phyloP scores from a whole-genome alignment of 1,140 invertebrate genomes.

The Helicoverpa zea region DNA sequence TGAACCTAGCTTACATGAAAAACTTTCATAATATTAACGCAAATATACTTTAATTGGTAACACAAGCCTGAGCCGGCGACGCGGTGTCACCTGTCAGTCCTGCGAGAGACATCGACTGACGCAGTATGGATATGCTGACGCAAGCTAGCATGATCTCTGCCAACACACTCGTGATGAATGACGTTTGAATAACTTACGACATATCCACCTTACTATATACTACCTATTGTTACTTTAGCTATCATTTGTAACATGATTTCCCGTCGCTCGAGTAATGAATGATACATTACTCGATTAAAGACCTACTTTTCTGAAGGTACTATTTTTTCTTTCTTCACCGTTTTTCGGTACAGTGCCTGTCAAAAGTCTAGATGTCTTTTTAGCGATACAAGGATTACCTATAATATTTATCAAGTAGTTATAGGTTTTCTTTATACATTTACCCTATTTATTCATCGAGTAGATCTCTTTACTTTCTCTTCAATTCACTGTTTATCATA shows the following conservation, averaged over 20 bases:
- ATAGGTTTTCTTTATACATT: not conserved
- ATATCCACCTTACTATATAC: not conserved
- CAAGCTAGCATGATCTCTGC: not conserved
- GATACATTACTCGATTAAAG: slow-evolving; percentile 2
- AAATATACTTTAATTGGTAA: not conserved
- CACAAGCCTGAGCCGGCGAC: not conserved
- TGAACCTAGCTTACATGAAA: not conserved
- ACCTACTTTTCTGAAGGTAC: not conserved
- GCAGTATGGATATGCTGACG: not conserved
- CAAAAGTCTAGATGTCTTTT: not conserved
- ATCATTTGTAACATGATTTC: slow-evolving; percentile 5
- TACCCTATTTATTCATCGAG: not conserved
- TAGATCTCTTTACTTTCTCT: not conserved
- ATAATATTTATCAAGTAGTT: too few species aligned
- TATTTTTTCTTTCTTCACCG: not conserved
- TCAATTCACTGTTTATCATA: not conserved
- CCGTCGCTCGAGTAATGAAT: not conserved
- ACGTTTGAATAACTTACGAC: slow-evolving; percentile 6
- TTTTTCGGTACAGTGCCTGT: not conserved
- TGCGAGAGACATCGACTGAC: not conserved
- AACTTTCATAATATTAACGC: not conserved
- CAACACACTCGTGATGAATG: slow-evolving; percentile 5
- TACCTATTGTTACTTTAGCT: too few species aligned
- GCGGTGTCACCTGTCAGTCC: not conserved
- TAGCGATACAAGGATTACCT: not conserved